Evolutionary conservation across 2,797 vertebrate species (phyloP).

Genomic region (Xenentodon cancila): DNA sequence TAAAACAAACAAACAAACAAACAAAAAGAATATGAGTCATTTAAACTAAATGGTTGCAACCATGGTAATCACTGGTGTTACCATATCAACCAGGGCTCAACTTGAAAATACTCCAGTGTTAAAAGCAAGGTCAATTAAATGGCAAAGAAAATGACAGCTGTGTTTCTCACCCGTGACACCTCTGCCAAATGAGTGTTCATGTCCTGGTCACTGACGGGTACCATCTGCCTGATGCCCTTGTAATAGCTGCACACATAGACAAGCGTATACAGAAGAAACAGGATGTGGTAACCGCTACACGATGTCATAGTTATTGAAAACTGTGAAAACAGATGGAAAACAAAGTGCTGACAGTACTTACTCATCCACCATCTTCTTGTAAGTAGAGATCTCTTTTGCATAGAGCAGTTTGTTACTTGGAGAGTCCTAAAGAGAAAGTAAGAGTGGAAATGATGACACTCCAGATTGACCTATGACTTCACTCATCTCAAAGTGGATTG

Average conservation of each 20-base stretch:
- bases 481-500: constrained; percentile 2
- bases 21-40: not conserved
- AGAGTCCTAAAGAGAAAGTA: constrained; percentile 87
- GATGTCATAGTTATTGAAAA: constrained; percentile 10
- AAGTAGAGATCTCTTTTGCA: constrained; percentile 98
- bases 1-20: too few relatives aligned
- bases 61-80: not conserved
- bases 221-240: constrained; percentile 96
- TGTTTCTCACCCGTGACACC: constrained; percentile 92
- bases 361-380: constrained; percentile 99
- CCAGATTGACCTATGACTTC: constrained; percentile 23
- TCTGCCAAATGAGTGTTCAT: constrained; percentile 99
- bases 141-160: constrained; percentile 32
- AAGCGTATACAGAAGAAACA: constrained; percentile 23
- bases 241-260: constrained; percentile 87
- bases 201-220: constrained; percentile 97
- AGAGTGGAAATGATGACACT: constrained; percentile 26
- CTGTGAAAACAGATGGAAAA: constrained; percentile 22
- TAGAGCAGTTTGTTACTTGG: constrained; percentile 99
- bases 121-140: constrained; percentile 25
- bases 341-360: constrained; percentile 80
- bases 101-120: constrained; percentile 23
- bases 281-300: constrained; percentile 17
- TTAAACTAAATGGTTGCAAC: not conserved
- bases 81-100: not conserved